Conservation (phyloP, 1,140 invertebrate species). For the Brachionus rotundiformis region DNA sequence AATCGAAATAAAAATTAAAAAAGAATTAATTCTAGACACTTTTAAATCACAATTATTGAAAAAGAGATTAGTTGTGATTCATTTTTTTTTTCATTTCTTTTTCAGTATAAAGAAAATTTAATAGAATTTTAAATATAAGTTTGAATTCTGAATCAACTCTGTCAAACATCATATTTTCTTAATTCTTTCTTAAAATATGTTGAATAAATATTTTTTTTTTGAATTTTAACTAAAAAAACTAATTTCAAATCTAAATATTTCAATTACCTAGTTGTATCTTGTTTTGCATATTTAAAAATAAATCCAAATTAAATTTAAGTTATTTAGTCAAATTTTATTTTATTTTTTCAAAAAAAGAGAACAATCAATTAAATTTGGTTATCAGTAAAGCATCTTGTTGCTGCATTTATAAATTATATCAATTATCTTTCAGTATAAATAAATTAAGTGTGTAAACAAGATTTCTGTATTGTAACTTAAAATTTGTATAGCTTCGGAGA, state of each 20-base stretch:
- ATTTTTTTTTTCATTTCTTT: not conserved
- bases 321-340: not conserved
- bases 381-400: not conserved
- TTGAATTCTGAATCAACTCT: not conserved
- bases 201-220: slow-evolving; percentile 10
- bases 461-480: not conserved
- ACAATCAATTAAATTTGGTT: not conserved
- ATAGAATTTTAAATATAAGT: slow-evolving; percentile 13
- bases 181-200: not conserved
- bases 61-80: slow-evolving; percentile 43
- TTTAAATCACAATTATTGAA: not conserved
- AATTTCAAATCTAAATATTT: not conserved
- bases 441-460: not conserved
- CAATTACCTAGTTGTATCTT: slow-evolving; percentile 8
- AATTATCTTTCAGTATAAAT: not conserved
- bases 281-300: not conserved
- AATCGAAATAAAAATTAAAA: slow-evolving; percentile 42
- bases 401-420: not conserved
- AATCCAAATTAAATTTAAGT: not conserved
- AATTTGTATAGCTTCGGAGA: not conserved
- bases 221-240: not conserved
- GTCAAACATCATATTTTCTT: slow-evolving; percentile 9
- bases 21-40: slow-evolving; percentile 44
- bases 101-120: not conserved
- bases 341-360: no score